Base-by-base conservation (phyloP, 2,888 invertebrate species). In the Octodonta nipae region DNA sequence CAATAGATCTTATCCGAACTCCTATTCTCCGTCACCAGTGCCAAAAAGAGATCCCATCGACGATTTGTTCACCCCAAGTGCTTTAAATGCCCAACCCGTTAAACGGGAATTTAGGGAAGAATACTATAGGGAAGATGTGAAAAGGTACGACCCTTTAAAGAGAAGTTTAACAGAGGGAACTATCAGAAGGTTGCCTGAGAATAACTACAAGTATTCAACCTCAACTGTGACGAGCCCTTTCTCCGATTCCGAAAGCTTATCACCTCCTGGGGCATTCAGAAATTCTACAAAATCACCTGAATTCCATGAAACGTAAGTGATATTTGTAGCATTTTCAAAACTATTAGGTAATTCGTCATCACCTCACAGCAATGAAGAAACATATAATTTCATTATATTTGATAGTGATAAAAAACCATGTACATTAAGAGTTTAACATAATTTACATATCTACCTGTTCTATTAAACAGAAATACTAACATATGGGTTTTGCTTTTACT, bases 271-370 rank as follows among this genome's bases (percentile, higher is more conserved):
- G 16, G 57, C 54, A 14, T 63, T 60, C 40, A 53, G 60, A 41
- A 55, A 45, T 34, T 40, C 50, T 15, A 55, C 57, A 8, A 56
- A 60, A 33, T 62, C 63, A 26, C 63, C 65, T 8, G 65, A 65
- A 35, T 64, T 64, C 47, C 64, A 63, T 43, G 67, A 66, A 51
- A 59, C 60, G 66, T 67, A 52, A 65, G 65, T 65, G n/a, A n/a
- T n/a, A n/a, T n/a, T n/a, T n/a, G n/a, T n/a, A n/a, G n/a, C n/a
- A n/a, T n/a, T n/a, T n/a, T n/a, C n/a, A n/a, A n/a, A n/a, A n/a
- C n/a, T n/a, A n/a, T n/a, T n/a, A n/a, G n/a, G n/a, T n/a, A n/a
- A n/a, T n/a, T n/a, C n/a, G n/a, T n/a, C n/a, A n/a, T n/a, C n/a
- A n/a, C n/a, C n/a, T n/a, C n/a, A n/a, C n/a, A n/a, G n/a, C n/a